phyloP scores from a whole-genome alignment of 2,888 invertebrate genomes.

The Chymomyza caudatula region DNA sequence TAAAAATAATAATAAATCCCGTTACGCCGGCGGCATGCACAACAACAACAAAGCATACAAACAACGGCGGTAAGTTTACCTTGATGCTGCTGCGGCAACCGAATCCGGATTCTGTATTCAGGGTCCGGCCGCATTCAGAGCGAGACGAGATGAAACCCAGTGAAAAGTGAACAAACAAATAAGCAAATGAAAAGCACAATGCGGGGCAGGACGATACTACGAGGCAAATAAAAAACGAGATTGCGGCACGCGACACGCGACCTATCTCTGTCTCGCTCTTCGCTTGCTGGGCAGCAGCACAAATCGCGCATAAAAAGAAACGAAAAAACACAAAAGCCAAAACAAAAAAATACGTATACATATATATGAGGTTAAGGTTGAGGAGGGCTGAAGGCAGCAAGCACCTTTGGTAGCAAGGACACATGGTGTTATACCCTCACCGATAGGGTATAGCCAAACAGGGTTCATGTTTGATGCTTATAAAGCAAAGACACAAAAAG shows the following conservation, averaged over 20 bases:
- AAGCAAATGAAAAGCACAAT: slow-evolving; percentile 71
- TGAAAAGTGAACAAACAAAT: slow-evolving; percentile 66
- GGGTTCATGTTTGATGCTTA: too few relatives aligned
- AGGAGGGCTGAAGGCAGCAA: not conserved
- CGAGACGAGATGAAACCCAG: slow-evolving; percentile 16
- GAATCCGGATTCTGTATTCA: slow-evolving; percentile 4
- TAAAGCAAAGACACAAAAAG: too few relatives aligned
- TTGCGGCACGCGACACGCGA: slow-evolving; percentile 67
- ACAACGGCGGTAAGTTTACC: slow-evolving; percentile 60
- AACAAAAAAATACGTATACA: not conserved
- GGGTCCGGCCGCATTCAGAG: not conserved
- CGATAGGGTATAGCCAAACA: too few relatives aligned
- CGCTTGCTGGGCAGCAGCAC: not conserved
- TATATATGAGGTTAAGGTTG: not conserved
- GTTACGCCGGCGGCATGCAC: slow-evolving; percentile 57
- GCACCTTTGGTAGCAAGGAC: too few relatives aligned
- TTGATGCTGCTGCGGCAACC: slow-evolving; percentile 61
- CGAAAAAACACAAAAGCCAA: slow-evolving; percentile 9
- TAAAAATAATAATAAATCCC: slow-evolving; percentile 67
- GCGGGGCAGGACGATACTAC: slow-evolving; percentile 23
- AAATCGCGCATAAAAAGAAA: not conserved
- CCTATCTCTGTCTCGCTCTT: slow-evolving; percentile 61
- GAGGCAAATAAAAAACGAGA: slow-evolving; percentile 37
- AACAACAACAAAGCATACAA: slow-evolving; percentile 50
- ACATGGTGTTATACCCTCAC: too few relatives aligned